Conservation (phyloP, 2,113 vertebrate species). For the Cygnus atratus region DNA sequence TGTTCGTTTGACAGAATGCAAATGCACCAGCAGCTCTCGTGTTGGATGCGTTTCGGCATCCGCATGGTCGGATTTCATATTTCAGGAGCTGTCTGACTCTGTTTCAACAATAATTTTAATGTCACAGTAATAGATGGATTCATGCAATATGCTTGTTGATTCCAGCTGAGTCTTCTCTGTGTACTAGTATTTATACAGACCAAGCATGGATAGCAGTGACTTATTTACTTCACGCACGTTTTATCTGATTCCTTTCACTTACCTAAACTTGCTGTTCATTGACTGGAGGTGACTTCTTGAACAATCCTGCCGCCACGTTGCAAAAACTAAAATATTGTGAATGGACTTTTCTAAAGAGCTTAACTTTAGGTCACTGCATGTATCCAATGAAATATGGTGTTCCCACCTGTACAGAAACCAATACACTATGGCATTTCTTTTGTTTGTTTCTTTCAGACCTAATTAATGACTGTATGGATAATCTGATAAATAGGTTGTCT, state of each 20-base stretch:
- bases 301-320: accelerated
- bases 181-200: accelerated
- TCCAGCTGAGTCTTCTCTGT: neutral
- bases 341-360: neutral
- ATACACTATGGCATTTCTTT: accelerated
- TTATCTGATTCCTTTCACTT: neutral
- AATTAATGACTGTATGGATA: neutral
- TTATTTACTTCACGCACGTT: accelerated
- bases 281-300: neutral
- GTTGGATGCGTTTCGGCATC: neutral
- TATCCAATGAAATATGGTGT: neutral
- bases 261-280: neutral
- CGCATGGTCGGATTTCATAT: neutral
- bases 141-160: neutral
- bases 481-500: neutral
- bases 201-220: neutral
- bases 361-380: neutral
- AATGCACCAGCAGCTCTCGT: neutral
- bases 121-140: accelerated
- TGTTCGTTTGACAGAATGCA: slow-evolving; percentile 74
- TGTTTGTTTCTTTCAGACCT: neutral
- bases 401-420: neutral
- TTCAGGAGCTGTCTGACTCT: neutral
- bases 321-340: neutral
- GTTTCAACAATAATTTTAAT: neutral